Evolutionary conservation across 2,113 vertebrate genomes (phyloP), one percentile per base, ranked within the genome.

Genomic region (Herpetotheres cachinnans): DNA sequence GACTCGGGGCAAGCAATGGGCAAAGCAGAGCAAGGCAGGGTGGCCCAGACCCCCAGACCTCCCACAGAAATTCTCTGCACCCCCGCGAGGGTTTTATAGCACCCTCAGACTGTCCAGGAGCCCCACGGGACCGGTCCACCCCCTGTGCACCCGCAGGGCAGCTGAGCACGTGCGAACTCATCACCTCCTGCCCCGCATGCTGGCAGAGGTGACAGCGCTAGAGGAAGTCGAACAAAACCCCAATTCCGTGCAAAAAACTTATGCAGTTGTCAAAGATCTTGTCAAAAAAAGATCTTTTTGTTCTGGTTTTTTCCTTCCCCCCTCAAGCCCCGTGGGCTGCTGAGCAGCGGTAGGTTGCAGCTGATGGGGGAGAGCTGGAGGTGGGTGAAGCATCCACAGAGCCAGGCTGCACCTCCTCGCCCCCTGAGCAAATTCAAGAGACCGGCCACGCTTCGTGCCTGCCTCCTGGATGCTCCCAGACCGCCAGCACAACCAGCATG

Each of bases 1-100:
- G 0, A 52, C 44, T 6, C 1, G 1, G 38, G 50, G 34, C 0
- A 1, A 77, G 54, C 58, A 55, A 58, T 2, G 26, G 34, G 24
- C n/a, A 74, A 80, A 83, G 65, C 59, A 69, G 32, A 70, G 50
- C 72, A 69, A 61, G 54, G 25, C 25, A 73, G 29, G 8, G 54
- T 30, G 55, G 26, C 14, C 38, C 44, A 58, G 19, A 47, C 19
- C 2, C 1, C 36, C 27, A 29, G 29, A 38, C 17, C 50, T 54
- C 90, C n/a, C 50, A 19, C 5, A 52, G 32, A 44, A 76, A 58
- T 0, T 2, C 26, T 52, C 44, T 20, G 49, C 34, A 62, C 6
- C 9, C 36, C 16, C 12, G 36, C 12, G 15, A 72, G 26, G 71
- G 27, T 30, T 69, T 91, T 47, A n/a, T 0, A 80, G 49, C 14